Conservation (phyloP, 2,888 invertebrate species). For the Pollenia labialis region DNA sequence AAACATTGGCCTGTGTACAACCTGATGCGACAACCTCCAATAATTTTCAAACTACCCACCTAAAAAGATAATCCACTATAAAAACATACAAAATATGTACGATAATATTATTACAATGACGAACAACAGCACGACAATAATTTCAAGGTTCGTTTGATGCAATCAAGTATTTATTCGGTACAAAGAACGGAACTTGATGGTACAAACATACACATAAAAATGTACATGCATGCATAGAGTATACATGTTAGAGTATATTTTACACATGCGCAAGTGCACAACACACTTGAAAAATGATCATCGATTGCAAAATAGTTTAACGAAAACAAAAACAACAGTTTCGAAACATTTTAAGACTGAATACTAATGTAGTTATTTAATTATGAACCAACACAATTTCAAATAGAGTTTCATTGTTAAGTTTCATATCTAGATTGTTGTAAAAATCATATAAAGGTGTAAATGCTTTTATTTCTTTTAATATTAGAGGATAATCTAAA, state of each 20-base stretch:
- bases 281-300: slow-evolving; percentile 53
- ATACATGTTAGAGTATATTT: not conserved
- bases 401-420: slow-evolving; percentile 54
- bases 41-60: slow-evolving; percentile 28
- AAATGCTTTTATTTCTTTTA: not conserved
- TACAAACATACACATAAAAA: slow-evolving; percentile 20
- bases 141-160: slow-evolving; percentile 83
- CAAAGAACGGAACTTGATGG: slow-evolving; percentile 72
- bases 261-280: slow-evolving; percentile 39
- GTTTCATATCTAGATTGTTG: slow-evolving; percentile 39
- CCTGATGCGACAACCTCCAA: too few relatives aligned
- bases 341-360: slow-evolving; percentile 3
- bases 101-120: slow-evolving; percentile 34
- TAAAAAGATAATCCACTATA: slow-evolving; percentile 21
- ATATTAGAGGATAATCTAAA: slow-evolving; percentile 21
- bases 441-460: slow-evolving; percentile 14
- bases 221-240: not conserved
- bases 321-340: slow-evolving; percentile 18
- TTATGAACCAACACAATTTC: slow-evolving; percentile 59
- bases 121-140: slow-evolving; percentile 79
- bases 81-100: slow-evolving; percentile 16
- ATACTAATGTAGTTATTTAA: not conserved
- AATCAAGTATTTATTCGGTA: slow-evolving; percentile 75
- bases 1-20: too few relatives aligned
- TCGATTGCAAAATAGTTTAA: slow-evolving; percentile 67